These are phyloP conservation scores for Nephrotoma guestfalica DNA, from an alignment of 2,888 invertebrate genomes.

Conservation along the genomic window DNA sequence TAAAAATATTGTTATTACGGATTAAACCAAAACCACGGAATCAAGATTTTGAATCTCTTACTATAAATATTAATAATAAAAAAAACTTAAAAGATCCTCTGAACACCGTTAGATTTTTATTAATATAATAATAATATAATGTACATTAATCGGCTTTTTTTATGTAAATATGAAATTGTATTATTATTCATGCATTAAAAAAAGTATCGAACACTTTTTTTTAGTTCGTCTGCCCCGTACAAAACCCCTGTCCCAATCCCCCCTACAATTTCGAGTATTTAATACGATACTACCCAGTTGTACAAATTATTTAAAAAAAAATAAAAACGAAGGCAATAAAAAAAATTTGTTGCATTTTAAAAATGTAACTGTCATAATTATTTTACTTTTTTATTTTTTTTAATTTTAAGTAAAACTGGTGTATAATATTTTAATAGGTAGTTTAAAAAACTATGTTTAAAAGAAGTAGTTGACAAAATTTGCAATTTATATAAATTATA, in stretches of 20 bases:
- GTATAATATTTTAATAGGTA: neutral
- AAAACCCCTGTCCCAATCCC: neutral
- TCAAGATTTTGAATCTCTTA: neutral
- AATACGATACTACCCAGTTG: neutral
- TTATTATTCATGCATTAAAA: neutral
- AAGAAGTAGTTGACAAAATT: neutral
- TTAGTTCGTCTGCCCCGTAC: neutral
- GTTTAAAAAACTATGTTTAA: neutral
- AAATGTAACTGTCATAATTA: neutral
- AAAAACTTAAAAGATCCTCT: neutral
- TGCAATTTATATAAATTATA: neutral
- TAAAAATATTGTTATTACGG: neutral
- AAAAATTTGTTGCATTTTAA: neutral
- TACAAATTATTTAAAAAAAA: neutral
- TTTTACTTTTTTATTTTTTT: neutral
- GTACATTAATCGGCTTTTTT: neutral
- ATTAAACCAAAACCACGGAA: neutral
- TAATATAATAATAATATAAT: neutral
- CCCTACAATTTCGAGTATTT: neutral
- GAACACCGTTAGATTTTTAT: neutral
- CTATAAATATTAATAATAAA: neutral
- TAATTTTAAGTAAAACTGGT: neutral
- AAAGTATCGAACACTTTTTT: neutral
- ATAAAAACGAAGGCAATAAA: neutral
- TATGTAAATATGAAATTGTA: neutral